Conservation (phyloP, 2,888 invertebrate species). For the Chalcosyrphus nemorum region DNA sequence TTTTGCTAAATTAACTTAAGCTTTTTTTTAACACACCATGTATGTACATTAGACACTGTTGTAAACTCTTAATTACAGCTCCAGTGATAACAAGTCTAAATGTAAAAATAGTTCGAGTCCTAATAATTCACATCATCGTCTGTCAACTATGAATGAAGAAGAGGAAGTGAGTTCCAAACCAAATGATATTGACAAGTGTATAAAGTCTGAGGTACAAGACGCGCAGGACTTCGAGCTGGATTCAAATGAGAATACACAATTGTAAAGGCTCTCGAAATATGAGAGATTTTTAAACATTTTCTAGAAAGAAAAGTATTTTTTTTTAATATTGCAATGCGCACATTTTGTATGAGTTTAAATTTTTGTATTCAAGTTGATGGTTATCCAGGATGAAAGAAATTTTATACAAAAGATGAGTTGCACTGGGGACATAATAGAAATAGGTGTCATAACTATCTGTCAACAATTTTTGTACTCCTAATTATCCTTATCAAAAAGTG, state of each 20-base stretch:
- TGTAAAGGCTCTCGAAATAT: slow-evolving; percentile 16
- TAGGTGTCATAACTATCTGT: background rate
- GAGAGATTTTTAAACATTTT: background rate
- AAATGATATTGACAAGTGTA: slow-evolving; percentile 11
- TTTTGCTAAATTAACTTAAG: background rate
- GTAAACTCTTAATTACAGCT: slow-evolving; percentile 63
- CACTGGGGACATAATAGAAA: background rate
- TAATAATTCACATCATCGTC: slow-evolving; percentile 81
- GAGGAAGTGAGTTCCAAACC: slow-evolving; percentile 84
- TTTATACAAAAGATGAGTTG: background rate
- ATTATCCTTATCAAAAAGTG: too few relatives aligned
- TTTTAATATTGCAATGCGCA: background rate
- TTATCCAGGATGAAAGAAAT: background rate
- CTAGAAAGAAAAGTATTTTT: background rate
- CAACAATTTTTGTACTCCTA: too few relatives aligned
- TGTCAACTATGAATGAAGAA: slow-evolving; percentile 94
- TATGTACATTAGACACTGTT: slow-evolving; percentile 38
- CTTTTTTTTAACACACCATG: background rate
- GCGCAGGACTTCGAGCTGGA: slow-evolving; percentile 5
- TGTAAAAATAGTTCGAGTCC: slow-evolving; percentile 65
- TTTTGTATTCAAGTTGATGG: background rate
- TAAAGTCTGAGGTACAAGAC: background rate
- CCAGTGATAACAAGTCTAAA: slow-evolving; percentile 56
- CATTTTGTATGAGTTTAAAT: slow-evolving; percentile 6
- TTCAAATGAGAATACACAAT: slow-evolving; percentile 41